These are phyloP conservation scores for Nowickia ferox DNA, from an alignment of 2,888 invertebrate species.

Conservation along the genomic window DNA sequence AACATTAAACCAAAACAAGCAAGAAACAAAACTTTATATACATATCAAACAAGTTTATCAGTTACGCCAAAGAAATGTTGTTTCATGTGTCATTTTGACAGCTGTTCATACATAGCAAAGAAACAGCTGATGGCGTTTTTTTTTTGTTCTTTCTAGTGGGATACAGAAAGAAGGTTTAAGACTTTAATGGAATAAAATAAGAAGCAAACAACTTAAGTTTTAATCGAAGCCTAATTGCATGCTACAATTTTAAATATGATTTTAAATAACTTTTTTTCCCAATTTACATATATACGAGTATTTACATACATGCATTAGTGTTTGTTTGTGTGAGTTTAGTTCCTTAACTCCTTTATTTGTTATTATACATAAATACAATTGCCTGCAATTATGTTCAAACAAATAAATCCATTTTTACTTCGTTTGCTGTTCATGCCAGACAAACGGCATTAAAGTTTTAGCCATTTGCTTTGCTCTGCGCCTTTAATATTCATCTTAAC, in stretches of 20 bases:
- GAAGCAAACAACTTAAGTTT: neutral
- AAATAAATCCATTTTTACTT: conserved; percentile 64
- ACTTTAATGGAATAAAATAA: neutral
- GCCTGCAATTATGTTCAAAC: conserved; percentile 64
- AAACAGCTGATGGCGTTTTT: conserved; percentile 70
- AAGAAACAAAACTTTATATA: conserved; percentile 48
- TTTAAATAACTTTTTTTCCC: neutral
- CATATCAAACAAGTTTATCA: conserved; percentile 65
- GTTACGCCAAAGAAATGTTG: conserved; percentile 61
- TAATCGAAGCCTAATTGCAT: neutral
- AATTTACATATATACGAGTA: no score
- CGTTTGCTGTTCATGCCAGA: conserved; percentile 22
- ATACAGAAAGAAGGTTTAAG: neutral
- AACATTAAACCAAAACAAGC: conserved; percentile 48
- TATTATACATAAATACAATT: conserved; percentile 45
- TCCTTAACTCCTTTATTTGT: neutral
- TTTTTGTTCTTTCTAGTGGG: neutral
- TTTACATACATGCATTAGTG: neutral
- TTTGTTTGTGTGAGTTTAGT: neutral
- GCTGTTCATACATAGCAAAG: conserved; percentile 58
- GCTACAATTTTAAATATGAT: neutral
- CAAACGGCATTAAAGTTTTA: conserved; percentile 36
- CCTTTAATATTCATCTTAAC: conserved; percentile 47
- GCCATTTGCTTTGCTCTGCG: conserved; percentile 24
- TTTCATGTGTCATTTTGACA: conserved; percentile 71